These are phyloP conservation scores for Anolis apletophallus DNA, from an alignment of 2,797 vertebrate species.

Conservation along the genomic window DNA sequence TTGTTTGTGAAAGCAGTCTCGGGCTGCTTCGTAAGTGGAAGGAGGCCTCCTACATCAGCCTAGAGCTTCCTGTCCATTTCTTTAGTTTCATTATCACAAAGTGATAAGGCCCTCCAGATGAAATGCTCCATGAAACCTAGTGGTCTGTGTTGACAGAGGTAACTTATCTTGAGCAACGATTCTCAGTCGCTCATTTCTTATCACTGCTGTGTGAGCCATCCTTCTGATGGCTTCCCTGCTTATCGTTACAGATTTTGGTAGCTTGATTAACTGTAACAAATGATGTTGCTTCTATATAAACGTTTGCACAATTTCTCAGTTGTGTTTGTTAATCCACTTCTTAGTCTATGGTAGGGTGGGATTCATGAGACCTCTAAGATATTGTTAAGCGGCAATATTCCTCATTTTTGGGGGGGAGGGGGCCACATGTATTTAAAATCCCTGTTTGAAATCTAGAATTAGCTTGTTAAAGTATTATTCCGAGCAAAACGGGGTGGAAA, in stretches of 20 bases:
- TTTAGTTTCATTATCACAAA: not conserved
- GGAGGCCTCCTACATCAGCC: constrained; percentile 7
- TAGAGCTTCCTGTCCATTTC: fast-evolving
- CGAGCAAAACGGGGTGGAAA: not conserved
- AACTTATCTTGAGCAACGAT: constrained; percentile 46
- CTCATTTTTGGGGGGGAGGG: not conserved
- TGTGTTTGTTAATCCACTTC: constrained; percentile 10
- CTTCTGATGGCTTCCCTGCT: not conserved
- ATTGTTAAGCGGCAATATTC: no score
- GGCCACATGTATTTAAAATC: not conserved
- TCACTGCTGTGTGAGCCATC: not conserved
- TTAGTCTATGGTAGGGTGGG: not conserved
- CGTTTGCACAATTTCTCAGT: constrained; percentile 57
- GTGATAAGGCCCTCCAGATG: constrained; percentile 46
- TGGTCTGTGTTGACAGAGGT: constrained; percentile 31
- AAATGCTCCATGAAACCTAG: constrained; percentile 20
- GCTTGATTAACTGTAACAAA: constrained; percentile 52
- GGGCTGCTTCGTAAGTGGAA: fast-evolving
- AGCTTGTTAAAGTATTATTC: not conserved
- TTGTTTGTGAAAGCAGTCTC: not conserved
- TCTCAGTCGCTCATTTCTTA: constrained; percentile 48
- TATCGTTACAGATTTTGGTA: constrained; percentile 38
- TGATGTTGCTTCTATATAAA: constrained; percentile 52
- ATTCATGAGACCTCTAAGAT: no score
- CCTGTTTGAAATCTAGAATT: constrained; percentile 1